phyloP scores from a whole-genome alignment of 2,113 vertebrate genomes.

The Monarcha castaneiventris region DNA sequence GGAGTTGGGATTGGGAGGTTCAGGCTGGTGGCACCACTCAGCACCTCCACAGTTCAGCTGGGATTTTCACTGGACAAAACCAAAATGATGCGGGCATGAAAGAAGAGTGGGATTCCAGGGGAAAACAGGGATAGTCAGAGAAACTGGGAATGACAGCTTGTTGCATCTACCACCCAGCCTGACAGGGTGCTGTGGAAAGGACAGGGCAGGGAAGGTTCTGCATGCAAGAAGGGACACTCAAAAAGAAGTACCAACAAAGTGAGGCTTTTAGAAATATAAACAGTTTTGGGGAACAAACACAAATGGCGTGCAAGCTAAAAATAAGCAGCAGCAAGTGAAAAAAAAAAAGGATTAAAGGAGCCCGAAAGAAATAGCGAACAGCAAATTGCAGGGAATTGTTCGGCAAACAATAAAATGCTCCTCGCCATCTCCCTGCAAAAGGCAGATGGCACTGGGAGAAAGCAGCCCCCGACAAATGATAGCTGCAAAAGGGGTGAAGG shows the following conservation, averaged over 20 bases:
- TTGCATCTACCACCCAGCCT: background rate
- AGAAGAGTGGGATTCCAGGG: background rate
- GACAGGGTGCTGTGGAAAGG: background rate
- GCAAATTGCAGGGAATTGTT: constrained; percentile 61
- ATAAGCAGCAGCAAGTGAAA: background rate
- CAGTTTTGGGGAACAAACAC: background rate
- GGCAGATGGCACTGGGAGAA: constrained; percentile 21
- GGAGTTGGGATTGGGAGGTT: background rate
- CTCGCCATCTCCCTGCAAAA: constrained; percentile 45
- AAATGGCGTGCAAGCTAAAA: background rate
- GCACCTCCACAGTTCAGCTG: background rate
- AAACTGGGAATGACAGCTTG: background rate
- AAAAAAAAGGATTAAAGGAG: constrained; percentile 26
- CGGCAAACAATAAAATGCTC: constrained; percentile 42
- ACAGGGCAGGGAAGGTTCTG: background rate
- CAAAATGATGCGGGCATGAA: background rate
- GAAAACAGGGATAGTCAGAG: background rate
- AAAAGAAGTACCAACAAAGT: background rate
- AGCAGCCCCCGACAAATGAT: constrained; percentile 40
- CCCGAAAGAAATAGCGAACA: background rate
- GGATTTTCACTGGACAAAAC: background rate
- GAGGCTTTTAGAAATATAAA: constrained; percentile 8
- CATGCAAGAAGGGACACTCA: background rate
- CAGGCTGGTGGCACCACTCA: background rate
- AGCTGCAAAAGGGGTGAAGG: constrained; percentile 4